phyloP scores from a whole-genome alignment of 2,113 vertebrate genomes.

The Tragelaphus scriptus region DNA sequence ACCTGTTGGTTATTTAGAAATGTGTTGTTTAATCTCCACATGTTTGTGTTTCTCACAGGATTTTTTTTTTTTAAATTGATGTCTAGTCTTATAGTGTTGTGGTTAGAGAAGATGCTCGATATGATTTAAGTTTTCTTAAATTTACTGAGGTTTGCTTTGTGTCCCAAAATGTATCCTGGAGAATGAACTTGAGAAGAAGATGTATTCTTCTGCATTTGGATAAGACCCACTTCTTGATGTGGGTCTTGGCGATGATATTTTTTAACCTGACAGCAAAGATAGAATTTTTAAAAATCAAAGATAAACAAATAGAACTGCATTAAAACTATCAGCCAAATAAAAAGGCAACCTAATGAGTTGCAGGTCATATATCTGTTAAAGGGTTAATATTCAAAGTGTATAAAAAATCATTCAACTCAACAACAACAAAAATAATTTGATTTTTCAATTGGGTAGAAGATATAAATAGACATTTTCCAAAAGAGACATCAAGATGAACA shows the following conservation, averaged over 20 bases:
- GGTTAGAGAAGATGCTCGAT: neutral
- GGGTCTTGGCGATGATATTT: neutral
- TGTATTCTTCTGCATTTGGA: neutral
- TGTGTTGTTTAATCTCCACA: too few relatives aligned
- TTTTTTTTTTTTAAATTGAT: neutral
- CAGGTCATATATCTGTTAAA: neutral
- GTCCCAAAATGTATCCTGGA: neutral
- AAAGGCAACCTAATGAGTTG: neutral
- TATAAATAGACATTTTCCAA: neutral
- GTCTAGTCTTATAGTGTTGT: neutral
- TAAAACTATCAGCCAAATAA: neutral
- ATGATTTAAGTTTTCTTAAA: neutral
- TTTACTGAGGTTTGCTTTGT: neutral
- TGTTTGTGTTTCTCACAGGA: too few relatives aligned
- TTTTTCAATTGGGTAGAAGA: neutral
- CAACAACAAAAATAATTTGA: neutral
- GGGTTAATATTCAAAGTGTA: neutral
- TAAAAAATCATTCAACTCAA: neutral
- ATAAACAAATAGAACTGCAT: neutral
- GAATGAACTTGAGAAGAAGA: neutral
- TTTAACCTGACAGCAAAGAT: neutral
- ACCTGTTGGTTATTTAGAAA: neutral
- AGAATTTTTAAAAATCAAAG: neutral
- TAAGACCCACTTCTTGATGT: neutral
- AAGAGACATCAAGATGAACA: neutral